Conservation (phyloP, 2,113 vertebrate genomes). For the Chiloscyllium plagiosum region DNA sequence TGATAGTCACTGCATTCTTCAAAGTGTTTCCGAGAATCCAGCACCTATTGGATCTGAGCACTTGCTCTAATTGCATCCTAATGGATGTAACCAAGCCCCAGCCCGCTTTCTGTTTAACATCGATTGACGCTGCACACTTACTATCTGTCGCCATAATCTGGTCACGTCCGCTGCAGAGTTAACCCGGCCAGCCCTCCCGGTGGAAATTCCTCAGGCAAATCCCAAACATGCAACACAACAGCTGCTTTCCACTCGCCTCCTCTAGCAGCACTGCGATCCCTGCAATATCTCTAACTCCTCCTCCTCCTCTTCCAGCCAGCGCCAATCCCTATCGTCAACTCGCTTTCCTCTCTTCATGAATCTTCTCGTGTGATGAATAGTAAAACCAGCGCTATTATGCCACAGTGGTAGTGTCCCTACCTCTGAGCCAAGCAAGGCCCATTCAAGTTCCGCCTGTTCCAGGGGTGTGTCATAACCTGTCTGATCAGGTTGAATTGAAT, state of each 20-base stretch:
- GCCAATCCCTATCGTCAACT: neutral
- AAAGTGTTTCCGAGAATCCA: neutral
- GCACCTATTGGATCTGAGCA: neutral
- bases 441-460: too few relatives aligned
- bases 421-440: too few relatives aligned
- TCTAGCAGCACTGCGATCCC: neutral
- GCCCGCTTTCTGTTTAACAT: neutral
- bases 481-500: too few relatives aligned
- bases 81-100: neutral
- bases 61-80: neutral
- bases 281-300: slow-evolving; percentile 21
- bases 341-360: neutral
- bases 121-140: neutral
- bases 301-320: neutral
- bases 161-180: neutral
- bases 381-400: neutral
- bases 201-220: neutral
- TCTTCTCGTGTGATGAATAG: neutral
- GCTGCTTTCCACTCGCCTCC: neutral
- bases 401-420: too few relatives aligned
- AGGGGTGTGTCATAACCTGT: too few relatives aligned
- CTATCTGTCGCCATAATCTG: slow-evolving; percentile 18
- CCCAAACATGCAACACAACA: neutral
- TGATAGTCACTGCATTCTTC: neutral
- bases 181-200: too few relatives aligned